These are phyloP conservation scores for Tetragnatha montana DNA, from an alignment of 2,888 invertebrate genomes.

Conservation along the genomic window DNA sequence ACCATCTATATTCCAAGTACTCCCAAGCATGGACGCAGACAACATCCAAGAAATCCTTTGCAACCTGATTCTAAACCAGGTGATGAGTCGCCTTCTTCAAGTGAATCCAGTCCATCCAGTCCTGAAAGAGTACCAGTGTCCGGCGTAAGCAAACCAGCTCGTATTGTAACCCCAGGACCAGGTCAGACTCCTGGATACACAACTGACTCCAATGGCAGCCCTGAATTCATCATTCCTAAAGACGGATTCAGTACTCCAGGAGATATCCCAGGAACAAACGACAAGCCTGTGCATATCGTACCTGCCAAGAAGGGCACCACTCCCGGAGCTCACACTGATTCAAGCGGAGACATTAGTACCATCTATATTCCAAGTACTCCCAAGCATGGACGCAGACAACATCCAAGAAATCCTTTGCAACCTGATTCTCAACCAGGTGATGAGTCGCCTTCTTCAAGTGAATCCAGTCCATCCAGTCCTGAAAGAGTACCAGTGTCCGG, in stretches of 20 bases:
- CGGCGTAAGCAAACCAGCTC: neutral
- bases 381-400: neutral
- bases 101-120: neutral
- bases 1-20: slow-evolving; percentile 17
- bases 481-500: neutral
- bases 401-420: neutral
- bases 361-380: neutral
- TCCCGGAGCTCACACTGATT: slow-evolving; percentile 9
- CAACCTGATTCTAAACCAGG: too few species aligned
- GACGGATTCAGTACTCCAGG: slow-evolving; percentile 17
- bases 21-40: too few species aligned
- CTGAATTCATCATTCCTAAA: neutral
- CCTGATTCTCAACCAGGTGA: neutral
- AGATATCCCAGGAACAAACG: slow-evolving; percentile 2
- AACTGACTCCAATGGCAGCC: neutral
- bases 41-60: too few species aligned
- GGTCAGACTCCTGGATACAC: neutral
- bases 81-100: too few species aligned
- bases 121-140: neutral
- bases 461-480: neutral
- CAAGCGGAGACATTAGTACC: neutral
- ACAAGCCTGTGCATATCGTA: neutral
- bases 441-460: too few species aligned
- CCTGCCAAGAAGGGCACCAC: slow-evolving; percentile 11
- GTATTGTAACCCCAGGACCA: neutral